Percentiles rank a stretch among this genome's conserved stretches.
Conservation (phyloP, 1,140 invertebrate genomes). For the Aphelinus certus region DNA sequence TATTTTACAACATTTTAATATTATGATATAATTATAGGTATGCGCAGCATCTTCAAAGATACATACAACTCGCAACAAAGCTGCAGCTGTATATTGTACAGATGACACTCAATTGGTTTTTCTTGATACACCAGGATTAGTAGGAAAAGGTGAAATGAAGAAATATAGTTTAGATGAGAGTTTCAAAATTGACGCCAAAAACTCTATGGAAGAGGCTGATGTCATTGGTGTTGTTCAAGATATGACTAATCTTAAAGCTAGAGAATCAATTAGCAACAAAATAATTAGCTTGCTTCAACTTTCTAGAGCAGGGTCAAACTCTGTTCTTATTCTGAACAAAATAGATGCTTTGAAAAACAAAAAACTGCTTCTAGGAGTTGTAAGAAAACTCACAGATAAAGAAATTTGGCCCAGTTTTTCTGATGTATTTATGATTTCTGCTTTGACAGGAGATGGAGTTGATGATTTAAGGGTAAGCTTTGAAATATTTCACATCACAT, state of each 20-base stretch:
- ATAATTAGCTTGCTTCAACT: constrained; percentile 75
- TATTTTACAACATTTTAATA: neutral
- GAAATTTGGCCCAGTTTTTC: constrained; percentile 80
- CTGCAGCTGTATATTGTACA: constrained; percentile 76
- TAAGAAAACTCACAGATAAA: constrained; percentile 74
- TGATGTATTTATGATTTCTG: constrained; percentile 90
- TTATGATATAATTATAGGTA: constrained; percentile 68
- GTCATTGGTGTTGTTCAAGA: constrained; percentile 88
- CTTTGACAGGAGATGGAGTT: constrained; percentile 81
- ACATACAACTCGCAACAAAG: constrained; percentile 85
- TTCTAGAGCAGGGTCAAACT: constrained; percentile 70
- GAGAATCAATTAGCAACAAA: constrained; percentile 74
- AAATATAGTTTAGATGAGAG: constrained; percentile 74
- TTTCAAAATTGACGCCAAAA: constrained; percentile 74
- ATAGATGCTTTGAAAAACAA: constrained; percentile 85
- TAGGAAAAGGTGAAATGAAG: constrained; percentile 73
- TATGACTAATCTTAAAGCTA: constrained; percentile 75
- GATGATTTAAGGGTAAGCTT: constrained; percentile 75
- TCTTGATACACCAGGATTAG: constrained; percentile 86
- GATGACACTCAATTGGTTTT: constrained; percentile 87
- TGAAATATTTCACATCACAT: no score
- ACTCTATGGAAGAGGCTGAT: constrained; percentile 78
- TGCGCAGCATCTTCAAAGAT: constrained; percentile 89
- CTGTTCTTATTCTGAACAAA: constrained; percentile 90
- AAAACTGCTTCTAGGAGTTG: constrained; percentile 75